Percentiles rank a stretch among this genome's conserved stretches.
phyloP scores from a whole-genome alignment of 2,888 invertebrate species.

The Drosophila diplacantha region DNA sequence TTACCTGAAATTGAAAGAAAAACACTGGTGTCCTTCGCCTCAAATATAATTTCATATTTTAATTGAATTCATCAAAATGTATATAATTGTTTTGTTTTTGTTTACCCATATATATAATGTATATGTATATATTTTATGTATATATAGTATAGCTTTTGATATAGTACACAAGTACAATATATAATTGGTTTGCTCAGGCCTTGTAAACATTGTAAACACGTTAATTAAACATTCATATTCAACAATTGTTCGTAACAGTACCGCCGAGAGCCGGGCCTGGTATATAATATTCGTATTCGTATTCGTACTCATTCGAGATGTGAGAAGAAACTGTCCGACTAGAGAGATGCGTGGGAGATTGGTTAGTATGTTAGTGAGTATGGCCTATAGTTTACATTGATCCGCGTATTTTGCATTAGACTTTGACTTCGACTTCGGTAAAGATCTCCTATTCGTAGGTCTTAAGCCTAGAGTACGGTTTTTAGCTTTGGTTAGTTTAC shows the following conservation, averaged over 20 bases:
- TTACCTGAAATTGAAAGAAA: not conserved
- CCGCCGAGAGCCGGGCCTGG: too few relatives aligned
- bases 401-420: conserved; percentile 60
- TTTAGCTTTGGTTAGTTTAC: conserved; percentile 42
- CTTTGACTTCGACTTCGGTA: conserved; percentile 44
- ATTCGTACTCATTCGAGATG: conserved; percentile 8
- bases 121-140: conserved; percentile 22
- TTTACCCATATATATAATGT: conserved; percentile 16
- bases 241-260: conserved; percentile 16
- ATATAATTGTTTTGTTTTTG: conserved; percentile 36
- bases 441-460: conserved; percentile 7
- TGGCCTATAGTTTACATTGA: conserved; percentile 47
- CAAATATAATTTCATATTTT: conserved; percentile 37
- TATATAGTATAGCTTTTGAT: conserved; percentile 37
- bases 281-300: not conserved
- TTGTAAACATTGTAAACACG: conserved; percentile 40
- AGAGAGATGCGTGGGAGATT: conserved; percentile 17
- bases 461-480: conserved; percentile 46
- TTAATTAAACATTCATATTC: conserved; percentile 34
- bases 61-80: conserved; percentile 43
- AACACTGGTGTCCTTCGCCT: not conserved
- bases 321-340: conserved; percentile 8
- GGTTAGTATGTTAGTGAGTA: conserved; percentile 12
- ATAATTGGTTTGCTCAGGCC: conserved; percentile 38
- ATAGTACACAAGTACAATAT: conserved; percentile 39